Evolutionary conservation across 2,797 vertebrate species (phyloP).

Genomic region (Malacoraja senta): DNA sequence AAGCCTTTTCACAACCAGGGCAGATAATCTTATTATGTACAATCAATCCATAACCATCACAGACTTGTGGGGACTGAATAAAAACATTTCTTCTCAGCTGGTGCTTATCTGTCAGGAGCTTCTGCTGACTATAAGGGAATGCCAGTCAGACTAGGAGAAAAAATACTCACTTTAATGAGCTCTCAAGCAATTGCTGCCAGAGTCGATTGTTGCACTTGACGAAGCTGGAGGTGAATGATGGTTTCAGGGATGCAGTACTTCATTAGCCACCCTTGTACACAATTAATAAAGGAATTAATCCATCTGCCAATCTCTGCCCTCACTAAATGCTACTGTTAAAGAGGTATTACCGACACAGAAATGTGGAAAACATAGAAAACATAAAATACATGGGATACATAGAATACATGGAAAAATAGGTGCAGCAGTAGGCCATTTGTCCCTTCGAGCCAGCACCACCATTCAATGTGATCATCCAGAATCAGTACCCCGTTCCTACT

Average conservation of each 20-base stretch:
- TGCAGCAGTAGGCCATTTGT: too few species aligned
- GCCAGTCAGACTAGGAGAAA: background rate
- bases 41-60: background rate
- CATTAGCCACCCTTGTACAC: background rate
- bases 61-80: background rate
- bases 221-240: background rate
- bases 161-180: slow-evolving; percentile 7
- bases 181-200: background rate
- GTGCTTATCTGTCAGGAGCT: slow-evolving; percentile 23
- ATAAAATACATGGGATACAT: too few species aligned
- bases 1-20: slow-evolving; percentile 6
- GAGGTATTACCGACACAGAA: background rate
- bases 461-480: too few species aligned
- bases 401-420: too few species aligned
- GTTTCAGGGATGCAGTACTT: background rate
- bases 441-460: too few species aligned
- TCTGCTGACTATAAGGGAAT: slow-evolving; percentile 1
- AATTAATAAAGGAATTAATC: background rate
- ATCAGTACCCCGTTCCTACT: too few species aligned
- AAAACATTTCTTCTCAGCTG: slow-evolving; percentile 23
- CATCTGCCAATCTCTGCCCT: background rate
- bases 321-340: background rate
- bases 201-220: background rate
- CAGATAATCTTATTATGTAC: background rate
- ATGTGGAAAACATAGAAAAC: too few species aligned